Evolutionary conservation across 2,888 invertebrate species (phyloP).

Genomic region (Mesopsocus fuscifrons): DNA sequence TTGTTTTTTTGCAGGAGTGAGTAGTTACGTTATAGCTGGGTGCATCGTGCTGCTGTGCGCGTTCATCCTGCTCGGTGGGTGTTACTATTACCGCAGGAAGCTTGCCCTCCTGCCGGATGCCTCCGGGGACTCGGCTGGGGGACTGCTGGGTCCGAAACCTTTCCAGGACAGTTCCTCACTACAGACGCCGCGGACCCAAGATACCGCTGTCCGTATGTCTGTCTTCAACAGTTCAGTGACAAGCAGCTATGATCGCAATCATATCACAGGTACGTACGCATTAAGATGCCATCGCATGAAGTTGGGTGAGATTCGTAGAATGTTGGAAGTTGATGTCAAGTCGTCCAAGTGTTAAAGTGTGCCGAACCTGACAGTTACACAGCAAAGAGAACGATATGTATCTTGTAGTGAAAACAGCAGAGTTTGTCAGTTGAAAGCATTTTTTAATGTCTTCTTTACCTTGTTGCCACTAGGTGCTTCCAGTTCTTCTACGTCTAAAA

Average conservation of each 20-base stretch:
- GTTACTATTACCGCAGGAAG: conserved; percentile 33
- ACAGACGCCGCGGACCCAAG: conserved; percentile 2
- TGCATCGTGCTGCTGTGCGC: conserved; percentile 33
- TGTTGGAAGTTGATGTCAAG: too few relatives aligned
- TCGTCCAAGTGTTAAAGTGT: too few relatives aligned
- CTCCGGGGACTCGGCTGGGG: conserved; percentile 41
- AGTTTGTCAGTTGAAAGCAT: too few relatives aligned
- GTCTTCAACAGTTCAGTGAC: conserved; percentile 33
- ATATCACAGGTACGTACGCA: conserved; percentile 37
- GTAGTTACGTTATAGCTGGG: conserved; percentile 34
- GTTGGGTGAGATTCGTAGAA: too few relatives aligned
- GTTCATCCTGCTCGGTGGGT: conserved; percentile 31
- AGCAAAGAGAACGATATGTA: too few relatives aligned
- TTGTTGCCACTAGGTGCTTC: conserved; percentile 39
- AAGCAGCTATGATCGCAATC: conserved; percentile 44
- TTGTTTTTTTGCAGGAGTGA: conserved; percentile 25
- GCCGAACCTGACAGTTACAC: too few relatives aligned
- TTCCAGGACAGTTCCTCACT: conserved; percentile 20
- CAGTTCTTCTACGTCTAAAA: conserved; percentile 33
- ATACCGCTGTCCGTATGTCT: conserved; percentile 38
- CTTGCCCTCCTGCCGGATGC: conserved; percentile 31
- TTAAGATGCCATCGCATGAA: conserved; percentile 25
- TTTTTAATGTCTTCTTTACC: too few relatives aligned
- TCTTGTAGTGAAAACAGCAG: too few relatives aligned
- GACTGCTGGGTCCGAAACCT: conserved; percentile 38